Evolutionary conservation across 1,140 invertebrate genomes (phyloP), one percentile per base, ranked within the genome.

Genomic region (Drosophila suzukii): DNA sequence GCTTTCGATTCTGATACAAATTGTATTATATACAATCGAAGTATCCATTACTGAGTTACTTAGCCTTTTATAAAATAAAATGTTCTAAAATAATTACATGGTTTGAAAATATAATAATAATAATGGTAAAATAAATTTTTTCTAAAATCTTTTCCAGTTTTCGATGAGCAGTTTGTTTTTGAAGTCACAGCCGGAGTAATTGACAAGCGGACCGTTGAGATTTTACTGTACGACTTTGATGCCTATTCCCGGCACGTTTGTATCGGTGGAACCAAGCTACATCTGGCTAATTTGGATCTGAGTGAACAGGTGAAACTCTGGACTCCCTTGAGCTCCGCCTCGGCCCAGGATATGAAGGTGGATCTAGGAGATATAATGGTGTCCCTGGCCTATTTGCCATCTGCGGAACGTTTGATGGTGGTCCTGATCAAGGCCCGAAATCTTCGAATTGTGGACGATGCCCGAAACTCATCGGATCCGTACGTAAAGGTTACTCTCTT

Each of bases 401-500:
- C 94, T 11, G 94, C 95, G n/a, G 95, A 95, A 79, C 93, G 95
- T 54, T 92, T 96, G 24, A 96, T 95, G 11, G 94, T 96, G 2
- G 95, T 95, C 3, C 90, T 96, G 2, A 94, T 95, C 39, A 95
- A 95, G 85, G 95, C 95, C 0, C 91, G 94, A 43, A 96, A 96
- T 92, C 84, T 96, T 15, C 81, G 93, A 1, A 92, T 94, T 72
- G 92, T 94, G 15, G 94, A 94, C 55, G 94, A 94, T 55, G 93
- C 93, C 5, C 86, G 93, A 10, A 93, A 93, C 39, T 93, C 93
- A 12, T 94, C 93, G 92, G 96, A 97, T 93, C 96, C 97, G 0
- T 97, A 97, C 83, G 96, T 98, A 6, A 97, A 97, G 93, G 96
- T 97, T 7, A 95, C 95, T 75, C 93, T 97, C 0, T 94, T 96